Base-by-base conservation (phyloP, 2,888 invertebrate species). In the Ophioninae sp. region DNA sequence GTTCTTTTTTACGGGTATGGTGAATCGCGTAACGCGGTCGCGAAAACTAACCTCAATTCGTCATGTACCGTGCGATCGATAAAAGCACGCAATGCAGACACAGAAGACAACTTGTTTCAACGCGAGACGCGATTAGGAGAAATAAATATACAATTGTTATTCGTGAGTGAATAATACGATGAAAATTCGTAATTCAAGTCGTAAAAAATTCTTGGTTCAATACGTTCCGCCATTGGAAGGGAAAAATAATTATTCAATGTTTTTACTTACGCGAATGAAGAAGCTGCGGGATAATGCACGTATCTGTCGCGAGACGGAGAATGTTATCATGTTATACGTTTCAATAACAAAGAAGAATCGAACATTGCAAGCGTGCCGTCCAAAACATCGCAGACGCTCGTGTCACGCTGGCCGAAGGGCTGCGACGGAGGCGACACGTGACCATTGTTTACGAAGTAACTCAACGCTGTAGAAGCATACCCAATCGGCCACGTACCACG, bases 231-330 rank as follows among this genome's bases (percentile, higher is more conserved):
- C 2, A 20, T 59, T 8, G 2, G 9, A 13, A 61, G 23, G 20
- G 20, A 56, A 20, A 64, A 44, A 8, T 41, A 71, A 8, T 44
- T 61, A 37, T 2, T 9, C 20, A 23, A 44, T 37, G 5, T 17
- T 20, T 69, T 64, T 63, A 85, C 85, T 65, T 86, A 87, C 87
- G 56, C 85, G 85, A 22, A 73, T 64, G 17, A 63, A 68, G 8
- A 81, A 23, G 23, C 63, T 73, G n/a, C 77, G 68, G 59, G 75
- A 64, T 0, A 79, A 30, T 44, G 63, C 69, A 22, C 81, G 83
- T 1, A 86, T 56, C 9, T 75, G 68, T 64, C 71, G 79, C 17
- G 71, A 69, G 13, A 81, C 51, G 10, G 56, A 13, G 10, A 39
- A 63, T 22, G 41, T 68, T 58, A 85, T 41, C 86, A 86, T 86